These are phyloP conservation scores for Elysia chlorotica DNA, from an alignment of 1,140 invertebrate genomes.

Conservation along the genomic window DNA sequence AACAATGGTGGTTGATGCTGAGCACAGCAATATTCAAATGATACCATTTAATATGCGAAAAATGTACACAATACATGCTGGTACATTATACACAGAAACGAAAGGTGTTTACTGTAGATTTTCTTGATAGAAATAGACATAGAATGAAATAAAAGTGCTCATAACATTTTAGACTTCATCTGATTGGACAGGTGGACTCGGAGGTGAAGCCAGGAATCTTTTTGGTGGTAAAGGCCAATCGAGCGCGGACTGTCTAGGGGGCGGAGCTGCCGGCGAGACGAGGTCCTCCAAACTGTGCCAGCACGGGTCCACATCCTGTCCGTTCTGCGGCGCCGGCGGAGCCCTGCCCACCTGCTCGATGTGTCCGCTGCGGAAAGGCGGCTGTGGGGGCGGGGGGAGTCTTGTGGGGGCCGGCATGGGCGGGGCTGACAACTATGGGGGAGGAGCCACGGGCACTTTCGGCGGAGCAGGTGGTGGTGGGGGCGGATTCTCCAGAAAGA, in stretches of 20 bases:
- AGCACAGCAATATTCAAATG: neutral
- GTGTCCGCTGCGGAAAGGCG: slow-evolving; percentile 19
- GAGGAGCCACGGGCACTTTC: slow-evolving; percentile 22
- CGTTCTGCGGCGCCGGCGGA: slow-evolving; percentile 28
- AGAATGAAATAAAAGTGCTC: neutral
- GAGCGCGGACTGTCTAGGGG: slow-evolving; percentile 26
- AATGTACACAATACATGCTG: too few species aligned
- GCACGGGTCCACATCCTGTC: slow-evolving; percentile 14
- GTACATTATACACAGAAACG: too few species aligned
- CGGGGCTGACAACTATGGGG: slow-evolving; percentile 26
- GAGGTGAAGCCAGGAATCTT: slow-evolving; percentile 17
- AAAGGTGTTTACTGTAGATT: too few species aligned
- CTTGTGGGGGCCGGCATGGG: neutral
- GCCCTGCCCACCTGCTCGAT: slow-evolving; percentile 15
- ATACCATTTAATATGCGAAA: too few species aligned
- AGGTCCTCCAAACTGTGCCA: slow-evolving; percentile 1
- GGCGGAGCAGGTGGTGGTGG: slow-evolving; percentile 21
- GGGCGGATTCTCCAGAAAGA: slow-evolving; percentile 24
- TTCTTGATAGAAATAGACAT: too few species aligned
- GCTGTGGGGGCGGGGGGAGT: slow-evolving; percentile 20
- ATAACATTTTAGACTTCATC: neutral
- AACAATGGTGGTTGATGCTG: neutral
- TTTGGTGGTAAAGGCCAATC: slow-evolving; percentile 24
- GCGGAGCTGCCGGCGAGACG: slow-evolving; percentile 30
- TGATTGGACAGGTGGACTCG: slow-evolving; percentile 17